Percentiles rank a stretch among this genome's conserved stretches.
Evolutionary conservation across 2,888 invertebrate species (phyloP).

Genomic region (Criorhina ranunculi): DNA sequence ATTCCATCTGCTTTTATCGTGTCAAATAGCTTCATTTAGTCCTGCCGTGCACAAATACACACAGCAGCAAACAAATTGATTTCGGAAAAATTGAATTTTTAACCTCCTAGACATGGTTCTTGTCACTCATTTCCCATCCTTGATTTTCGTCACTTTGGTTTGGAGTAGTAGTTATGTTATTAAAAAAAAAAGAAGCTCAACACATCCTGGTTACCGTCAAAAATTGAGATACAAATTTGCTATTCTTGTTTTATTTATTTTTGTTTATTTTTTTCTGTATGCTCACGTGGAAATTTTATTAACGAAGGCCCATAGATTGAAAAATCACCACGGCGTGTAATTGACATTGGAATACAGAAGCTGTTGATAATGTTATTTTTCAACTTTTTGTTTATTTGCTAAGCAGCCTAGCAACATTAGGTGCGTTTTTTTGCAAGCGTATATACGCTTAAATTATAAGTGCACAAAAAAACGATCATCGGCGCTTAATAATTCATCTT

Average conservation of each 20-base stretch:
- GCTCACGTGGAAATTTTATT: slow-evolving; percentile 10
- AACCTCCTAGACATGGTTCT: slow-evolving; percentile 10
- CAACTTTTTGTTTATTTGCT: not conserved
- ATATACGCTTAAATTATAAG: too few relatives aligned
- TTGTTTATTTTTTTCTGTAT: not conserved
- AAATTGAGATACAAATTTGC: not conserved
- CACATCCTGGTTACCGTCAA: not conserved
- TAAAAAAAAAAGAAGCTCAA: not conserved
- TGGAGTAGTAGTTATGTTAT: not conserved
- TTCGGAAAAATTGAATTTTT: slow-evolving; percentile 29
- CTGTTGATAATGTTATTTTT: slow-evolving; percentile 8
- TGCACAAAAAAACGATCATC: too few relatives aligned
- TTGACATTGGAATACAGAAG: slow-evolving; percentile 19
- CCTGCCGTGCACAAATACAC: not conserved
- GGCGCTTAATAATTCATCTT: too few relatives aligned
- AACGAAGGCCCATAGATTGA: slow-evolving; percentile 24
- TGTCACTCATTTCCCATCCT: not conserved
- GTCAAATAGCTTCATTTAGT: slow-evolving; percentile 30
- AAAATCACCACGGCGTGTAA: slow-evolving; percentile 9
- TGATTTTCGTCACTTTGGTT: slow-evolving; percentile 1
- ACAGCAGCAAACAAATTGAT: slow-evolving; percentile 27
- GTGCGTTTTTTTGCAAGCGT: too few relatives aligned
- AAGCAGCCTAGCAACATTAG: not conserved
- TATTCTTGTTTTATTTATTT: not conserved
- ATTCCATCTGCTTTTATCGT: slow-evolving; percentile 28